A percentile compares a stretch with the other conserved stretches of the same genome.
phyloP scores from a whole-genome alignment of 2,113 vertebrate genomes.

The Cheirogaleus medius region DNA sequence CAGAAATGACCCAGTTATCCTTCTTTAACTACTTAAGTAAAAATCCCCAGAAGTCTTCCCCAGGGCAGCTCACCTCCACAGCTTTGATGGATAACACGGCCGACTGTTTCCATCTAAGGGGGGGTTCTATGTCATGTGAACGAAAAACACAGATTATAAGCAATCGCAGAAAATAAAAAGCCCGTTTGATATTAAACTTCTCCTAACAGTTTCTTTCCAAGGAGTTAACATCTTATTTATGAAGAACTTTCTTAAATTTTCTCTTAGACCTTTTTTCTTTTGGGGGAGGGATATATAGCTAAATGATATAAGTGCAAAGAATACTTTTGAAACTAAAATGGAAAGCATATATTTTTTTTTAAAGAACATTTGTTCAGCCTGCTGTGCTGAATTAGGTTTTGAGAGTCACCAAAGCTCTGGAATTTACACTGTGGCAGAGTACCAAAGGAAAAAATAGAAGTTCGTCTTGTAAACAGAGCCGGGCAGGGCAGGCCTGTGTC shows the following conservation, averaged over 20 bases:
- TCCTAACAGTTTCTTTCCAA: not conserved
- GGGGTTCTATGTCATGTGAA: not conserved
- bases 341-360: constrained; percentile 21
- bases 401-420: constrained; percentile 33
- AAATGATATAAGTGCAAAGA: not conserved
- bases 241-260: not conserved
- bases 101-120: not conserved
- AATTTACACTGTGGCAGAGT: constrained; percentile 49
- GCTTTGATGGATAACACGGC: not conserved
- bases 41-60: not conserved
- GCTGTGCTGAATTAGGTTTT: not conserved
- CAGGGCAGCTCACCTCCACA: not conserved
- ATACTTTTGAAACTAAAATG: not conserved
- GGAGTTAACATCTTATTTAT: not conserved
- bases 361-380: constrained; percentile 21
- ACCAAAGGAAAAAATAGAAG: constrained; percentile 38
- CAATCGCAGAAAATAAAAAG: not conserved
- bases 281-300: not conserved
- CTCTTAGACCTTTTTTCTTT: not conserved
- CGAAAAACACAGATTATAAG: not conserved
- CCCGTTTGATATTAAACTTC: not conserved
- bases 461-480: not conserved
- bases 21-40: not conserved
- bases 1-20: not conserved
- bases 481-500: not conserved